These are phyloP conservation scores for Timandra comae DNA, from an alignment of 2,888 invertebrate genomes.

Conservation along the genomic window DNA sequence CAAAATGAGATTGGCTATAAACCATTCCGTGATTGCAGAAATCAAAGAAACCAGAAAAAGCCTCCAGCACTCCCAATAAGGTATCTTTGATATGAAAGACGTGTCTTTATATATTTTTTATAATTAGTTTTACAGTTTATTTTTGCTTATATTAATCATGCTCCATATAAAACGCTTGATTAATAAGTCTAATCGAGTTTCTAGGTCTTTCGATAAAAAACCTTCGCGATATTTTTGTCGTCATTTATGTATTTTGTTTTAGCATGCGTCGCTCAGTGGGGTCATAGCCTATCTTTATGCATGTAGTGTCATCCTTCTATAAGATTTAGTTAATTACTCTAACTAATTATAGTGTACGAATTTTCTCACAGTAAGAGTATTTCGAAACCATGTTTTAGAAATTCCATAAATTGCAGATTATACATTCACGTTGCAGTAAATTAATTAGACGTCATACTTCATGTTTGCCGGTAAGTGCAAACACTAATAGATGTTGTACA, in stretches of 20 bases:
- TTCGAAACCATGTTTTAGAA: no score
- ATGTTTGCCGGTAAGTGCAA: slow-evolving; percentile 67
- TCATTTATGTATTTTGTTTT: slow-evolving; percentile 24
- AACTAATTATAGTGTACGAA: no score
- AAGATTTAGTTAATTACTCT: no score
- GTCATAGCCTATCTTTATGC: slow-evolving; percentile 37
- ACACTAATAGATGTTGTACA: slow-evolving; percentile 18
- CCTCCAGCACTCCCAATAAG: slow-evolving; percentile 82
- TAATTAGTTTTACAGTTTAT: slow-evolving; percentile 25
- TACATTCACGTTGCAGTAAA: slow-evolving; percentile 65
- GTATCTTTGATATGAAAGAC: slow-evolving; percentile 70
- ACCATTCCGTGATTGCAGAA: slow-evolving; percentile 78
- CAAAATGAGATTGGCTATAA: no score
- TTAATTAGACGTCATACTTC: slow-evolving; percentile 56
- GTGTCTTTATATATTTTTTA: slow-evolving; percentile 15
- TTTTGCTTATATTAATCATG: slow-evolving; percentile 24
- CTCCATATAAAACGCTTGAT: slow-evolving; percentile 13
- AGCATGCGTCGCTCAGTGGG: slow-evolving; percentile 43
- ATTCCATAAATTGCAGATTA: slow-evolving; percentile 58
- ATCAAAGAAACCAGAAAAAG: slow-evolving; percentile 86
- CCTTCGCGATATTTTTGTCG: no score
- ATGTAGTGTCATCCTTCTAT: no score
- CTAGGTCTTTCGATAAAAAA: no score
- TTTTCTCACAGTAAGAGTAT: no score
- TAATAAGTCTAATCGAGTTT: no score